Base-by-base conservation (phyloP, 2,113 vertebrate genomes). In the Astur gentilis region DNA sequence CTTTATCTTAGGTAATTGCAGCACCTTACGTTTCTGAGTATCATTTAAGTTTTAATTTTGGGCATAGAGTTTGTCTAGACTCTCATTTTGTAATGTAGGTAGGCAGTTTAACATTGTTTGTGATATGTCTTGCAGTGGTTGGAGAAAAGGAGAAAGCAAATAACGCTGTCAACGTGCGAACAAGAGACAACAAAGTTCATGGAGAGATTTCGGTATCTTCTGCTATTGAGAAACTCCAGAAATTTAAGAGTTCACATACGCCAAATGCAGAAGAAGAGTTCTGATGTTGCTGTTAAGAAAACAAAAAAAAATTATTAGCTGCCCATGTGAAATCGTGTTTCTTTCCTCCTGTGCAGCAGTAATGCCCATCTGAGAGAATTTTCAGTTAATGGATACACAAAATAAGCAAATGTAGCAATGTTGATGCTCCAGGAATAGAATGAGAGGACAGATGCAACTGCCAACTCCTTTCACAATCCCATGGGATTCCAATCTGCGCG, bases 151-250 rank as follows among this genome's bases (percentile, higher is more conserved):
- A 99, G 97, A 99, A 98, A 97, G 95, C 96, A 93, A 98, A 98
- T 54, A 97, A 98, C 54, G 81, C 98, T 29, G 98, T 99, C 93
- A 99, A 99, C 5, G 99, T 99, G 92, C 98, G 98, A 87, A 99
- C 99, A 11, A 98, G 99, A 95, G 99, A 99, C 98, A 99, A 99
- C 98, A 99, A 98, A 96, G 98, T 99, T 93, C 99, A 99, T 1
- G 99, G 99, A 70, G 99, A 99, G 93, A 96, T 99, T 96, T 97
- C 97, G 1, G 86, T 99, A 34, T 85, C 97, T 7, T 98, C 98
- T 91, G 98, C 98, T 87, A 96, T 99, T 85, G 98, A 98, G 65
- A 99, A 99, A 83, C 96, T 99, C 88, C 98, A 96, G 95, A 98
- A 98, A 69, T 97, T 99, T 71, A 99, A 98, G 95, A 97, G 96